Percentiles rank a stretch among this genome's conserved stretches.
Evolutionary conservation across 2,888 invertebrate species (phyloP).

Genomic region (Ptycholaimellus sp.): DNA sequence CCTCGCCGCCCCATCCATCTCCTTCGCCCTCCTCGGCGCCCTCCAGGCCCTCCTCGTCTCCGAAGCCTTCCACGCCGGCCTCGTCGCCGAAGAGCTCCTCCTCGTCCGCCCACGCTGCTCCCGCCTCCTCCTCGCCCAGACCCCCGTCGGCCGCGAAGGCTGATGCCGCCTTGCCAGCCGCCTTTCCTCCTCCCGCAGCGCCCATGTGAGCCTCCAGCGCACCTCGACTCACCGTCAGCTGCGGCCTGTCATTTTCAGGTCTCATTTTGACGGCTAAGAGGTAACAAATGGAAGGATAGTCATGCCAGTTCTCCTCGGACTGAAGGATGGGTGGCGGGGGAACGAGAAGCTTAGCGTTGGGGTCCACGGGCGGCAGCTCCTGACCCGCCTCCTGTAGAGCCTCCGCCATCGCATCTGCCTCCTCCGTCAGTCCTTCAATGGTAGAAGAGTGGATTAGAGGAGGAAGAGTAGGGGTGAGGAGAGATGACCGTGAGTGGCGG

Average conservation of each 20-base stretch:
- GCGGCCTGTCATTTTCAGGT: too few relatives aligned
- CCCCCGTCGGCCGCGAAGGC: slow-evolving; percentile 1
- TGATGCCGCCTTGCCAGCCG: slow-evolving; percentile 14
- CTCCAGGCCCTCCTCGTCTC: slow-evolving; percentile 10
- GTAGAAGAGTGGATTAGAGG: too few relatives aligned
- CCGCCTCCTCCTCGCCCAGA: slow-evolving; percentile 8
- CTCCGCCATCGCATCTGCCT: slow-evolving; percentile 41
- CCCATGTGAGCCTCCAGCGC: slow-evolving; percentile 18
- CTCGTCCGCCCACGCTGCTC: slow-evolving; percentile 46
- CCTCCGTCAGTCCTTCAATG: slow-evolving; percentile 48
- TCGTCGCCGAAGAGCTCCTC: slow-evolving; percentile 29
- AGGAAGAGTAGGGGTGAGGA: too few relatives aligned
- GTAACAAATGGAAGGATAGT: too few relatives aligned
- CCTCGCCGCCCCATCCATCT: slow-evolving; percentile 39
- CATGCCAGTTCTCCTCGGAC: slow-evolving; percentile 69
- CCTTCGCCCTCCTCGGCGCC: slow-evolving; percentile 6
- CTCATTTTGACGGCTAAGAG: too few relatives aligned
- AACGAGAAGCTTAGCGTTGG: slow-evolving; percentile 45
- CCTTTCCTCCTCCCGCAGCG: slow-evolving; percentile 9
- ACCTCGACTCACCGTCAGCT: slow-evolving; percentile 54
- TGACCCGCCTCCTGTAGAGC: slow-evolving; percentile 3
- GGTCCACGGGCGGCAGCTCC: slow-evolving; percentile 42
- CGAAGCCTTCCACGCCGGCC: slow-evolving; percentile 2
- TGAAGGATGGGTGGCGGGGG: slow-evolving; percentile 65
- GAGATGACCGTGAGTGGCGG: slow-evolving; percentile 69